phyloP scores from a whole-genome alignment of 2,113 vertebrate genomes.

The Sylvietta virens region DNA sequence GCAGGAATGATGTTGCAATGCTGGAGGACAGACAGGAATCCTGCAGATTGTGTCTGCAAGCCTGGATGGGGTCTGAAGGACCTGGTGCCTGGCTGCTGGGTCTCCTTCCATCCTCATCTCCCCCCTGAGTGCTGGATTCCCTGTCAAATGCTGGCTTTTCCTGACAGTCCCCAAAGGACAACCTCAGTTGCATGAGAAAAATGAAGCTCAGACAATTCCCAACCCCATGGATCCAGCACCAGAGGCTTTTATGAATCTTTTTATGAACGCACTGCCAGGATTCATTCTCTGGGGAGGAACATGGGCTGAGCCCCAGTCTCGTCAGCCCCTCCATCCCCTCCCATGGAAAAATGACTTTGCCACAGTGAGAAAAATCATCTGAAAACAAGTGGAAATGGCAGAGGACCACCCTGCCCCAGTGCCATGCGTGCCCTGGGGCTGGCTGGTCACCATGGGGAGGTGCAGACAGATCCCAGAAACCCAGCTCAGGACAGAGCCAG shows the following conservation, averaged over 20 bases:
- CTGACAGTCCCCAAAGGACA: neutral
- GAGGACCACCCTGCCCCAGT: neutral
- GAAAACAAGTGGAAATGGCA: neutral
- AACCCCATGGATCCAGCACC: neutral
- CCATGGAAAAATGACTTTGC: neutral
- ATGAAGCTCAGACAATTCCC: neutral
- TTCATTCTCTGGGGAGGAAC: neutral
- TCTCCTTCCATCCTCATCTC: neutral
- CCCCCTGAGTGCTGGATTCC: neutral
- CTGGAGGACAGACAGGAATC: neutral
- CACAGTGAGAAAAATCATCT: neutral
- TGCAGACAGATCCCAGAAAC: neutral
- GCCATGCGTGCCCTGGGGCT: accelerated
- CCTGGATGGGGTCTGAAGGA: neutral
- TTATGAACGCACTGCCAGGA: neutral
- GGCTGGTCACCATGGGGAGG: neutral
- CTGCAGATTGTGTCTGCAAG: neutral
- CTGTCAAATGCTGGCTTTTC: neutral
- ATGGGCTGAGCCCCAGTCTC: neutral
- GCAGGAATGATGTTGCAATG: neutral
- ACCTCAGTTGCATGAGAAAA: neutral
- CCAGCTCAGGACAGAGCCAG: neutral
- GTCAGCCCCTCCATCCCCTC: neutral
- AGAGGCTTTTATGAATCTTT: neutral
- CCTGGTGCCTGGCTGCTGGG: neutral